Evolutionary conservation across 2,113 vertebrate species (phyloP), one percentile per base, ranked within the genome.

Genomic region (Plecotus auritus): DNA sequence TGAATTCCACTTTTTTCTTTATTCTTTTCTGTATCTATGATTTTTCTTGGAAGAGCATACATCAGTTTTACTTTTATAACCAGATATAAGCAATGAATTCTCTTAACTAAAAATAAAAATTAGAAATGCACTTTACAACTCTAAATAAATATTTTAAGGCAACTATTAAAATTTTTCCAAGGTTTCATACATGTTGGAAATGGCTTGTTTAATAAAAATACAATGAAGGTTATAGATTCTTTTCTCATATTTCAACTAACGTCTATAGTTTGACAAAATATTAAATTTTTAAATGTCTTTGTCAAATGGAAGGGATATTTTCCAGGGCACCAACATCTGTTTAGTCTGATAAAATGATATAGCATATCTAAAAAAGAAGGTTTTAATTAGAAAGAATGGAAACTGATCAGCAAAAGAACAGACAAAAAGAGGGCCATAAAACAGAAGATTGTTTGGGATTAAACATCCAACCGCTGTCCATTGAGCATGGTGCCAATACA

Each of bases 231-330:
- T 54, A 40, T 35, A 47, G 22, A 5, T 22, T 78, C 12, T 47
- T 92, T 95, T 88, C 49, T 93, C 47, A 56, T 72, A 85, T 59
- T 90, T 85, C 59, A 64, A 81, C 47, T 66, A 83, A 49, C 14
- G 80, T 85, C 32, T 84, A 77, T 5, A 70, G 14, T 45, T 67
- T 51, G 5, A 45, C 37, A 78, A 93, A 90, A 88, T 61, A 32
- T 28, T 66, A 78, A 88, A 64, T 49, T 64, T 61, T 32, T 54
- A 90, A 90, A 32, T 7, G 3, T 30, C 32, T 59, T 59, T 37
- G 20, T 12, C 30, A 80, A 95, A 80, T 26, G 7, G 26, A 69
- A 30, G 5, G 23, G 13, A 45, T 82, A 0, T 54, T 86, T 91
- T 12, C 17, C 7, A 93, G 28, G 32, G 18, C 17, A 66, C 35